Conservation (phyloP, 2,797 vertebrate species). For the Lepus oiostolus region DNA sequence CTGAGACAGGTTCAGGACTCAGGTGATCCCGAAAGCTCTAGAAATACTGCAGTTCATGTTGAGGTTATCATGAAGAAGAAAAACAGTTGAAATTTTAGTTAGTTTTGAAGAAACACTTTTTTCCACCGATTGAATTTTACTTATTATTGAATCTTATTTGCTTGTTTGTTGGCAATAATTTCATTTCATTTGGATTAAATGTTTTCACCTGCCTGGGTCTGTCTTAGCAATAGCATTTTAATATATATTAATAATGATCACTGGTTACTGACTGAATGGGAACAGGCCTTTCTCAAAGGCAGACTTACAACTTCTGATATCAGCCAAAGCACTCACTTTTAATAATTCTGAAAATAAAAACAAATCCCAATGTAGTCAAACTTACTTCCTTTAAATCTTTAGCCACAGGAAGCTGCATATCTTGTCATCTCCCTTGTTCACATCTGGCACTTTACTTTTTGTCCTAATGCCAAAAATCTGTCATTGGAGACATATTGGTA, state of each 20-base stretch:
- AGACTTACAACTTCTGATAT: background rate
- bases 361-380: background rate
- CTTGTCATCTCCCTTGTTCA: constrained; percentile 30
- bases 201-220: background rate
- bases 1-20: background rate
- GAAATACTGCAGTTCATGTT: background rate
- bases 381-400: constrained; percentile 41
- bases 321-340: constrained; percentile 19
- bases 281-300: background rate
- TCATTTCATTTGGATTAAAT: constrained; percentile 12
- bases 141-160: constrained; percentile 23
- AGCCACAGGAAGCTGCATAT: background rate
- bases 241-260: background rate
- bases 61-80: constrained; percentile 11
- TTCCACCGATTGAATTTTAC: constrained; percentile 24
- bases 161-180: constrained; percentile 50
- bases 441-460: background rate
- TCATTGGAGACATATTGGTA: background rate
- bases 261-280: background rate
- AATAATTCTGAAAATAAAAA: constrained; percentile 67
- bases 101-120: constrained; percentile 15
- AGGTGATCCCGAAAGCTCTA: background rate
- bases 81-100: background rate
- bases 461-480: constrained; percentile 41
- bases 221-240: constrained; percentile 19